Evolutionary conservation across 2,888 invertebrate species (phyloP).

Genomic region (Marasmarcha lunaedactyla): DNA sequence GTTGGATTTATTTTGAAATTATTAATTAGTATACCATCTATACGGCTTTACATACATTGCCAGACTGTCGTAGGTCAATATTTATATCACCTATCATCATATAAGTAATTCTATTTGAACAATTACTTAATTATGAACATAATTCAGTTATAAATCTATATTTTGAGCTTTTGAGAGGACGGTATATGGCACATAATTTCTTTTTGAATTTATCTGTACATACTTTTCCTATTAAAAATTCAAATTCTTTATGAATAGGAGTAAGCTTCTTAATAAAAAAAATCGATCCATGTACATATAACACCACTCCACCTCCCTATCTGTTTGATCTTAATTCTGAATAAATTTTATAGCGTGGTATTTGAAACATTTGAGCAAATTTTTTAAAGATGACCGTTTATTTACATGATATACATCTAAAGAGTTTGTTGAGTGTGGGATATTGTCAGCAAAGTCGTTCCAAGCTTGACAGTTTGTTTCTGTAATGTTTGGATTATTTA

Average conservation of each 20-base stretch:
- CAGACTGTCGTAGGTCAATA: constrained; percentile 4
- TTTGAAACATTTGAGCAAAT: constrained; percentile 5
- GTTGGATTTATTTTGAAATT: neutral
- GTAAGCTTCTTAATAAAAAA: neutral
- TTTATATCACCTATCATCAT: constrained; percentile 10
- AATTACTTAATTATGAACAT: neutral
- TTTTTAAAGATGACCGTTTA: constrained; percentile 10
- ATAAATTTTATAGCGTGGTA: constrained; percentile 8
- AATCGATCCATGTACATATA: constrained; percentile 7
- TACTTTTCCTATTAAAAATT: constrained; percentile 5
- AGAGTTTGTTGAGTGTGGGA: neutral
- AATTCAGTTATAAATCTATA: constrained; percentile 5
- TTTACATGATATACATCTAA: constrained; percentile 2
- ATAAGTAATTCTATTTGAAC: neutral
- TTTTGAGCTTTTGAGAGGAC: constrained; percentile 9
- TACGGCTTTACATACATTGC: neutral
- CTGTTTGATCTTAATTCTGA: constrained; percentile 6
- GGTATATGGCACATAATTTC: constrained; percentile 8
- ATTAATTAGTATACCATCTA: constrained; percentile 7
- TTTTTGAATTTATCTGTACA: neutral
- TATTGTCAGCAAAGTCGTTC: neutral
- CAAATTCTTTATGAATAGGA: neutral
- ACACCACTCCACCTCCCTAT: constrained; percentile 9
- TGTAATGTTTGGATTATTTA: neutral
- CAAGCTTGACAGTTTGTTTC: neutral